These are phyloP conservation scores for Aphidoletes aphidimyza DNA, from an alignment of 2,888 invertebrate species.

Conservation along the genomic window DNA sequence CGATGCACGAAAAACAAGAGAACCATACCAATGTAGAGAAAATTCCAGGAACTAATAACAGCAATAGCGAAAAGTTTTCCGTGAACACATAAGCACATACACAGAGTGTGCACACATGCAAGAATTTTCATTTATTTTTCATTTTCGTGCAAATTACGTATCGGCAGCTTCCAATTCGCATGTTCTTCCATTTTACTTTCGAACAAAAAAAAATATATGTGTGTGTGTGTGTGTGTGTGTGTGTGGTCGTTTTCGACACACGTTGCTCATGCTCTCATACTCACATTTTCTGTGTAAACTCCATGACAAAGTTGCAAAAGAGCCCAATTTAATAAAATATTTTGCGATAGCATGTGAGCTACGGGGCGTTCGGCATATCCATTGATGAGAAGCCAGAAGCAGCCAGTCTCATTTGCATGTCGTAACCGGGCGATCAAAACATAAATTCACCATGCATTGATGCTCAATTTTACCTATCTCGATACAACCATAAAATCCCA, in stretches of 20 bases:
- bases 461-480: conserved; percentile 12
- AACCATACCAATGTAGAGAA: background rate
- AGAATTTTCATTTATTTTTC: conserved; percentile 43
- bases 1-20: background rate
- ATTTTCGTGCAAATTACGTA: conserved; percentile 47
- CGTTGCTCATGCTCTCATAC: background rate
- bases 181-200: conserved; percentile 39
- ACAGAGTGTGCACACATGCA: background rate
- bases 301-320: conserved; percentile 48
- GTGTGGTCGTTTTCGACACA: background rate
- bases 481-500: conserved; percentile 45
- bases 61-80: conserved; percentile 11
- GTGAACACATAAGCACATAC: no score
- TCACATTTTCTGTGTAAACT: background rate
- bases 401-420: conserved; percentile 9
- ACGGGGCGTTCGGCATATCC: background rate
- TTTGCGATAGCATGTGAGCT: conserved; percentile 31
- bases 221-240: background rate
- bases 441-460: conserved; percentile 15
- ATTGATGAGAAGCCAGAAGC: conserved; percentile 16
- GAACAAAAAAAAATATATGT: no score
- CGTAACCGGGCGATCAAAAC: conserved; percentile 32
- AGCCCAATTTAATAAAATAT: conserved; percentile 42
- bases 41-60: conserved; percentile 37
- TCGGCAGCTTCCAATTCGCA: conserved; percentile 49